Percentiles rank a stretch among this genome's conserved stretches.
Evolutionary conservation across 2,888 invertebrate species (phyloP).

Genomic region (Pilophorus perplexus): DNA sequence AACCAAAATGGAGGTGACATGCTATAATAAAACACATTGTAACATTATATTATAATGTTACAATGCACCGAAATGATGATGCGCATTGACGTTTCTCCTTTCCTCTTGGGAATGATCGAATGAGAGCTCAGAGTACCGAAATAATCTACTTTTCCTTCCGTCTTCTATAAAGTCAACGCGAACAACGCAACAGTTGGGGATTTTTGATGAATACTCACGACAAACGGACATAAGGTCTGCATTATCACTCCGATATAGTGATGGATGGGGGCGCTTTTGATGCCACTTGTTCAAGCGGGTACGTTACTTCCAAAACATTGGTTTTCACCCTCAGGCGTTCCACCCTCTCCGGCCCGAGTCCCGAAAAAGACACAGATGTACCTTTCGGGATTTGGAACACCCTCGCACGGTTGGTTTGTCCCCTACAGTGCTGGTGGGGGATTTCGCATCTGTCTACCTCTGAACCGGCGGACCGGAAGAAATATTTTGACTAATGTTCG

Average conservation of each 20-base stretch:
- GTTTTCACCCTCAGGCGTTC: constrained; percentile 17
- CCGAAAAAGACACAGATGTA: constrained; percentile 31
- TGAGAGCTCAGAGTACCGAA: constrained; percentile 5
- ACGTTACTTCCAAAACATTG: constrained; percentile 44
- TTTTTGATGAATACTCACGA: constrained; percentile 42
- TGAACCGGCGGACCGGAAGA: constrained; percentile 26
- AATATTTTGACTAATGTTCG: constrained; percentile 40
- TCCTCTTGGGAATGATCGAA: too few species aligned
- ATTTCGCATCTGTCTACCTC: constrained; percentile 33
- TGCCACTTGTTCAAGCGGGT: constrained; percentile 32
- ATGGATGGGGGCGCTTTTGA: constrained; percentile 10
- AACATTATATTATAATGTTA: too few species aligned
- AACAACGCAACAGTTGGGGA: constrained; percentile 42
- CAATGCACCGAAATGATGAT: too few species aligned
- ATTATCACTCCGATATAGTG: constrained; percentile 40
- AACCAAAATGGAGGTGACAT: too few species aligned
- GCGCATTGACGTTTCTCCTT: too few species aligned
- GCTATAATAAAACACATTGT: too few species aligned
- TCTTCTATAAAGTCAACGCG: not conserved
- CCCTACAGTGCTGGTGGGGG: constrained; percentile 10
- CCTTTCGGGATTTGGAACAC: constrained; percentile 11
- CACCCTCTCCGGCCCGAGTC: not conserved
- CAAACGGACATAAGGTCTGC: constrained; percentile 44
- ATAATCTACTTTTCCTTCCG: constrained; percentile 21
- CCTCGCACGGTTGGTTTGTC: constrained; percentile 14